Conservation (phyloP, 1,140 invertebrate genomes). For the Asbolus verrucosus region DNA sequence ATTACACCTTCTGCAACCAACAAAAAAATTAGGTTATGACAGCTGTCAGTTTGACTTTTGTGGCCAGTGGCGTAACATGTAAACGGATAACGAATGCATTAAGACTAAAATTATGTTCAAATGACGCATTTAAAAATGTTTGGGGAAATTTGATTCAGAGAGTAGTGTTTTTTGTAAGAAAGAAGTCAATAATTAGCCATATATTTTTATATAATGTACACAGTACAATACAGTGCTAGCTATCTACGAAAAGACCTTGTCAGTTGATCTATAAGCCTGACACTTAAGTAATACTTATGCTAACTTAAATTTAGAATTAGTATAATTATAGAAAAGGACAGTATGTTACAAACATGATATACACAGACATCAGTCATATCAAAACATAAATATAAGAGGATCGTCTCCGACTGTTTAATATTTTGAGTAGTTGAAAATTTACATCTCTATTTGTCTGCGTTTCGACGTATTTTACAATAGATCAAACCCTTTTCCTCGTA, state of each 20-base stretch:
- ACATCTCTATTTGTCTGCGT: conserved; percentile 3
- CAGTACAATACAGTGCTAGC: conserved; percentile 62
- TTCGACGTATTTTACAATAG: conserved; percentile 25
- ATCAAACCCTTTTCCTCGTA: conserved; percentile 25
- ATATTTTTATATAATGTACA: conserved; percentile 63
- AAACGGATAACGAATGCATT: too few relatives aligned
- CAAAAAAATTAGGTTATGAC: too few relatives aligned
- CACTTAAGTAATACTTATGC: conserved; percentile 52
- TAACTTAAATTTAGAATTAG: conserved; percentile 56
- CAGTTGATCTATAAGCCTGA: conserved; percentile 62
- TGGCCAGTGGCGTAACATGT: too few relatives aligned
- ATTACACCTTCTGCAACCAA: too few relatives aligned
- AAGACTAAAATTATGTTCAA: too few relatives aligned
- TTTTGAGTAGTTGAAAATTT: conserved; percentile 24
- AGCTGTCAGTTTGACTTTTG: too few relatives aligned
- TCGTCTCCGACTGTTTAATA: conserved; percentile 17
- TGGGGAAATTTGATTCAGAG: too few relatives aligned
- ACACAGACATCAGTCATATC: conserved; percentile 58
- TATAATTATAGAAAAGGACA: conserved; percentile 60
- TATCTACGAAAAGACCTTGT: conserved; percentile 57
- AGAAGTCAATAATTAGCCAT: conserved; percentile 52
- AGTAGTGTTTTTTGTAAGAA: neutral
- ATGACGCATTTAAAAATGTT: too few relatives aligned
- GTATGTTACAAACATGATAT: conserved; percentile 61
- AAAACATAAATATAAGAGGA: conserved; percentile 42